phyloP scores from a whole-genome alignment of 2,113 vertebrate species.

The Gallinago media region DNA sequence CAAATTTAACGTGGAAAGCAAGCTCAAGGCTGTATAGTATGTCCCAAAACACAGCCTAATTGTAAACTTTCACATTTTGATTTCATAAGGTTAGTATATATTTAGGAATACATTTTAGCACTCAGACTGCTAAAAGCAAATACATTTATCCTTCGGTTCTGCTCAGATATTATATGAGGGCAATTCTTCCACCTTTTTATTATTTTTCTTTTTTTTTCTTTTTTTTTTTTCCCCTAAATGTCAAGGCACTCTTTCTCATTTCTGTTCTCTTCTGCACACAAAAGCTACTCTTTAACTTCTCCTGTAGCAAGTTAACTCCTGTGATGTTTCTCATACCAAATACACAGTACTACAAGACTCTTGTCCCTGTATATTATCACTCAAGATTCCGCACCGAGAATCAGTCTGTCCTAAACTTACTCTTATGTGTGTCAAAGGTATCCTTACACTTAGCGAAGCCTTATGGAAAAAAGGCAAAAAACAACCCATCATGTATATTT shows the following conservation, averaged over 20 bases:
- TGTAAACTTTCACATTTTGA: background rate
- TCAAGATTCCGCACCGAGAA: background rate
- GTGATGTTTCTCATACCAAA: background rate
- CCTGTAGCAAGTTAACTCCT: background rate
- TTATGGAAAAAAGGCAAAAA: background rate
- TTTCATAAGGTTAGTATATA: background rate
- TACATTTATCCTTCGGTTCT: background rate
- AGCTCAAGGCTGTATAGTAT: background rate
- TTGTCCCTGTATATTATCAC: background rate
- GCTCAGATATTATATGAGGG: background rate
- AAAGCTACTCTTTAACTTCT: background rate
- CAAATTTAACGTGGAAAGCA: background rate
- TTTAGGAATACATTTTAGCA: background rate
- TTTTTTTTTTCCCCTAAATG: background rate
- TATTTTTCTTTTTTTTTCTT: no score
- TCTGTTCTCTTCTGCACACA: background rate
- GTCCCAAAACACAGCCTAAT: background rate
- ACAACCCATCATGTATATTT: accelerated
- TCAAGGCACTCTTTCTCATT: background rate
- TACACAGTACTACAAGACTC: background rate
- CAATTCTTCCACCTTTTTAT: background rate
- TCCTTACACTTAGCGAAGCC: background rate
- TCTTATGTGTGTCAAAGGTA: accelerated
- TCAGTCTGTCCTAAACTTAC: background rate
- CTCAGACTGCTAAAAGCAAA: background rate